phyloP scores from a whole-genome alignment of 2,888 invertebrate genomes.

The Pecten maximus region DNA sequence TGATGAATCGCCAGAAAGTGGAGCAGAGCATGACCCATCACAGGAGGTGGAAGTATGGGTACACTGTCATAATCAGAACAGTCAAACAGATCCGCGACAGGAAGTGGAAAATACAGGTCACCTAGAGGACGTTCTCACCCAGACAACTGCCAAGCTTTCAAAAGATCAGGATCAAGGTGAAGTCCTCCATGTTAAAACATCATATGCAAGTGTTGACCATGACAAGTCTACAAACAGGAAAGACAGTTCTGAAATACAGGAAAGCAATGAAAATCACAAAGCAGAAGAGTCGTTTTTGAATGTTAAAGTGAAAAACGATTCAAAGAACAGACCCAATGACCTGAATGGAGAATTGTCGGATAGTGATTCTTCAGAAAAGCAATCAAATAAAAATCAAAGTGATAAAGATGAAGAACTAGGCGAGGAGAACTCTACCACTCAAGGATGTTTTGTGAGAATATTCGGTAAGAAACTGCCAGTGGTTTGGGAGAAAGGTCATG shows the following conservation, averaged over 20 bases:
- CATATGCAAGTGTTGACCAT: slow-evolving; percentile 40
- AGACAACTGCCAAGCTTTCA: slow-evolving; percentile 19
- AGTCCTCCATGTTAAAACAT: slow-evolving; percentile 63
- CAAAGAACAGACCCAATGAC: not conserved
- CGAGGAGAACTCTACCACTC: not conserved
- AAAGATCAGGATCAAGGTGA: slow-evolving; percentile 39
- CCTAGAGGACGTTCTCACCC: not conserved
- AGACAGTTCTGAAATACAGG: not conserved
- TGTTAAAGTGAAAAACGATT: not conserved
- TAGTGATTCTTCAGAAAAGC: not conserved
- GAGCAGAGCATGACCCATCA: not conserved
- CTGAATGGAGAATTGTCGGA: not conserved
- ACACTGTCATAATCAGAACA: not conserved
- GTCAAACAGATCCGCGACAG: not conserved
- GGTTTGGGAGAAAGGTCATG: slow-evolving; percentile 44
- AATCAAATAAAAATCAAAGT: not conserved
- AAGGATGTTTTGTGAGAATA: slow-evolving; percentile 72
- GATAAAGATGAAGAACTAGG: slow-evolving; percentile 11
- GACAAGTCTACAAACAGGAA: not conserved
- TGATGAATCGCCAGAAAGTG: not conserved
- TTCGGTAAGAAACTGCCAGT: slow-evolving; percentile 64
- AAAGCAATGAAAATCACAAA: not conserved
- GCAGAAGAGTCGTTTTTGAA: not conserved
- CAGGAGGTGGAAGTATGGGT: not conserved
- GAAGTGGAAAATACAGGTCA: not conserved